Evolutionary conservation across 2,113 vertebrate species (phyloP).

Genomic region (Pelecanoides urinatrix): DNA sequence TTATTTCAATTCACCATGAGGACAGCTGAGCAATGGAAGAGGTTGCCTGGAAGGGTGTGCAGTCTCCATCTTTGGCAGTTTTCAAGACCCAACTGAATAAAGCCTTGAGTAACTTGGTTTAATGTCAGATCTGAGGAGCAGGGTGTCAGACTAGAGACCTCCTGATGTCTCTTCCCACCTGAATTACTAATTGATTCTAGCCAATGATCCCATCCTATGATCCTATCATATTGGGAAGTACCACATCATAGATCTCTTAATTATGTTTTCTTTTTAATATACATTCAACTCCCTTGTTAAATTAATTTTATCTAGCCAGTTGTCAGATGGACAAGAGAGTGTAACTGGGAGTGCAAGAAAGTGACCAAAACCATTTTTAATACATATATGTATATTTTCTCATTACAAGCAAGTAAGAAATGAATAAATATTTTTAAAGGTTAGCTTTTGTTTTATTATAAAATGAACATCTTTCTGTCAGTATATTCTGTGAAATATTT

Average conservation of each 20-base stretch:
- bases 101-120: background rate
- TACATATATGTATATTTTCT: background rate
- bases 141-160: background rate
- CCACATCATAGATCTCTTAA: background rate
- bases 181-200: background rate
- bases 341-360: background rate
- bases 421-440: background rate
- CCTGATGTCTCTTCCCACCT: background rate
- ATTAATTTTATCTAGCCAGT: background rate
- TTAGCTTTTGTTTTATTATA: background rate
- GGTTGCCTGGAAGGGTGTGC: background rate
- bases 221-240: background rate
- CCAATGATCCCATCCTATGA: background rate
- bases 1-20: background rate
- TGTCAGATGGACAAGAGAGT: background rate
- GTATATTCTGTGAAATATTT: background rate
- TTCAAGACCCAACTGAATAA: background rate
- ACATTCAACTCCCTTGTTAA: background rate
- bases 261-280: background rate
- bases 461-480: background rate
- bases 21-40: background rate
- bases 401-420: background rate
- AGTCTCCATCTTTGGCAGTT: background rate
- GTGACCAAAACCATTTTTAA: background rate
- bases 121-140: background rate